Evolutionary conservation across 2,888 invertebrate genomes (phyloP).

Genomic region (Silvanus unidentatus): DNA sequence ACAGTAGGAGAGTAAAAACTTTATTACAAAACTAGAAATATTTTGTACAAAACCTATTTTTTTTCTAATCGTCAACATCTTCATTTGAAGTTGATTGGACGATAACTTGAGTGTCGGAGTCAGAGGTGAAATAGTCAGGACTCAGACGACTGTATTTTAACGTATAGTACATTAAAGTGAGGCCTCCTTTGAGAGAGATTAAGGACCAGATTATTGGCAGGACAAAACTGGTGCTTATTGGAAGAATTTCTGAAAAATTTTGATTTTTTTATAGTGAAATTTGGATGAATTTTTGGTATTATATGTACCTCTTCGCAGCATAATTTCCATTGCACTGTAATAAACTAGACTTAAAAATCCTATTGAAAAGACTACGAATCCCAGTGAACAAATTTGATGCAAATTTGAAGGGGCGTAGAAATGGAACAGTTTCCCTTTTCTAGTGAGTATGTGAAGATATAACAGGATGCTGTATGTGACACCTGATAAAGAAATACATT

Average conservation of each 20-base stretch:
- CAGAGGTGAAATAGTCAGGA: not conserved
- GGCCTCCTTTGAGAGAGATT: conserved; percentile 53
- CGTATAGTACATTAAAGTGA: conserved; percentile 45
- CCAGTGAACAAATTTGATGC: conserved; percentile 49
- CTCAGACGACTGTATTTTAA: too few species aligned
- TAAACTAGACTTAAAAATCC: conserved; percentile 48
- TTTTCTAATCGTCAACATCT: not conserved
- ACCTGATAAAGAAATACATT: conserved; percentile 23
- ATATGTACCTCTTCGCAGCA: conserved; percentile 24
- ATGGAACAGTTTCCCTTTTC: conserved; percentile 39
- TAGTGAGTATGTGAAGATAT: conserved; percentile 28
- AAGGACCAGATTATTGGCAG: conserved; percentile 52
- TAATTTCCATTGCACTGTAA: conserved; percentile 34
- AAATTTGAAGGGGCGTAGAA: conserved; percentile 51
- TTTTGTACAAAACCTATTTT: too few species aligned
- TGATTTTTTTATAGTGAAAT: not conserved
- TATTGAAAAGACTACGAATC: conserved; percentile 48
- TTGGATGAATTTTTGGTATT: not conserved
- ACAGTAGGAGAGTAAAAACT: too few species aligned
- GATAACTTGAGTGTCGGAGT: not conserved
- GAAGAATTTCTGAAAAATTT: conserved; percentile 45
- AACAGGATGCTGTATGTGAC: conserved; percentile 22
- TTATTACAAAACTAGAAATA: too few species aligned
- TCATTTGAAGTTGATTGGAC: not conserved
- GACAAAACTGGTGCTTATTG: conserved; percentile 47